Conservation (phyloP, 2,888 invertebrate species). For the Crossocerus cetratus region DNA sequence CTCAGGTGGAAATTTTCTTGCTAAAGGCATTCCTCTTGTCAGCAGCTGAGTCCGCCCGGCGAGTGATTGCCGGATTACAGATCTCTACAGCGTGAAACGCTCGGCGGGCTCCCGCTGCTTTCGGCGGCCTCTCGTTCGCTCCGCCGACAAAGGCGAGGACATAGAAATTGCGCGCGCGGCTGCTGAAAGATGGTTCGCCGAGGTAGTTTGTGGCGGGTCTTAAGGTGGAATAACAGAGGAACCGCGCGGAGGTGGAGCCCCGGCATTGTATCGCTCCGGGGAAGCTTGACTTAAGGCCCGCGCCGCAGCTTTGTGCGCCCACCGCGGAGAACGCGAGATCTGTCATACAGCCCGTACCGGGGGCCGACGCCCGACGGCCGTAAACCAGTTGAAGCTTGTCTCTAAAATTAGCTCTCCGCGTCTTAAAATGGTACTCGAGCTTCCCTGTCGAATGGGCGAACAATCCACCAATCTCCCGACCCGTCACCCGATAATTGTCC, state of each 20-base stretch:
- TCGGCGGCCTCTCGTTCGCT: conserved; percentile 24
- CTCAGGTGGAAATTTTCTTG: conserved; percentile 2
- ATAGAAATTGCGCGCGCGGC: conserved; percentile 33
- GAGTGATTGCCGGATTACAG: conserved; percentile 7
- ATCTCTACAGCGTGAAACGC: conserved; percentile 35
- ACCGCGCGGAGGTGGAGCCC: conserved; percentile 30
- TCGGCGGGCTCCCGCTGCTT: conserved; percentile 30
- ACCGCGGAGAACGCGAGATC: conserved; percentile 41
- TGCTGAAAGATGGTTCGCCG: conserved; percentile 43
- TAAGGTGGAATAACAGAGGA: conserved; percentile 42
- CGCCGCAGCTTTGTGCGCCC: conserved; percentile 40
- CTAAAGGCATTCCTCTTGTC: neutral
- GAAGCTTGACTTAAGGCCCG: conserved; percentile 48
- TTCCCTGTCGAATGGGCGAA: neutral
- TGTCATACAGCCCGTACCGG: conserved; percentile 37
- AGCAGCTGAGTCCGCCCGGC: neutral
- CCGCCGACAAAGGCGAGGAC: conserved; percentile 39
- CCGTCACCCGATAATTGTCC: neutral
- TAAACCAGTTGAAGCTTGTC: conserved; percentile 25
- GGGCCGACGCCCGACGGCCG: conserved; percentile 13
- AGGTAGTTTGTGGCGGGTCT: conserved; percentile 40
- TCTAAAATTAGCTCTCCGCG: conserved; percentile 37
- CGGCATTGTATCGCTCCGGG: conserved; percentile 45
- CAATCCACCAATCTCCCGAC: neutral
- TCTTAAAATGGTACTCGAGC: neutral